Percentiles rank a stretch among this genome's conserved stretches.
phyloP scores from a whole-genome alignment of 2,113 vertebrate species.

The Chaetorhynchus papuensis region DNA sequence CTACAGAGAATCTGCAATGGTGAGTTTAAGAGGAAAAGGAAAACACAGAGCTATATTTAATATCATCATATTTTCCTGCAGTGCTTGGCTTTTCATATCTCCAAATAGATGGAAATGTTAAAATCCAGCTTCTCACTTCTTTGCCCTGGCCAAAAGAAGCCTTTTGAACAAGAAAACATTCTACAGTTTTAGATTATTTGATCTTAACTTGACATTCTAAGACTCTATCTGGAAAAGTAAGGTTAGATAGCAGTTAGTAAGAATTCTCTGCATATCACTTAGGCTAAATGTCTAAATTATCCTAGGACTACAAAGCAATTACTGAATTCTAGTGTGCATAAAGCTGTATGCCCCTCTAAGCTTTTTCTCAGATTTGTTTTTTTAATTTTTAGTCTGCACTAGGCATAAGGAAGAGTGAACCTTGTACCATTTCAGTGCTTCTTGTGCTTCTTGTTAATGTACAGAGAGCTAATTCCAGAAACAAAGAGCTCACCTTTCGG shows the following conservation, averaged over 20 bases:
- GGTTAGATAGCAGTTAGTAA: neutral
- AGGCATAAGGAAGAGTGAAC: neutral
- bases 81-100: neutral
- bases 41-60: neutral
- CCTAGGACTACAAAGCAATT: neutral
- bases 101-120: neutral
- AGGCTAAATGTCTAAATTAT: neutral
- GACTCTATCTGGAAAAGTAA: neutral
- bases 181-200: neutral
- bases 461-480: neutral
- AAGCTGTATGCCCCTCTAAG: neutral
- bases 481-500: conserved; percentile 79
- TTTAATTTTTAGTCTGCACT: neutral
- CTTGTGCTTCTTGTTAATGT: neutral
- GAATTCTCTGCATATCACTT: neutral
- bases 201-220: neutral
- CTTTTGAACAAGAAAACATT: neutral
- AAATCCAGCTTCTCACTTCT: neutral
- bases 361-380: too few relatives aligned
- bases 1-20: neutral
- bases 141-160: neutral
- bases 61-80: neutral
- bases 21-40: neutral
- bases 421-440: neutral
- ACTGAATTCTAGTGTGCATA: neutral